Conservation (phyloP, 2,888 invertebrate genomes). For the Limnephilus rhombicus region DNA sequence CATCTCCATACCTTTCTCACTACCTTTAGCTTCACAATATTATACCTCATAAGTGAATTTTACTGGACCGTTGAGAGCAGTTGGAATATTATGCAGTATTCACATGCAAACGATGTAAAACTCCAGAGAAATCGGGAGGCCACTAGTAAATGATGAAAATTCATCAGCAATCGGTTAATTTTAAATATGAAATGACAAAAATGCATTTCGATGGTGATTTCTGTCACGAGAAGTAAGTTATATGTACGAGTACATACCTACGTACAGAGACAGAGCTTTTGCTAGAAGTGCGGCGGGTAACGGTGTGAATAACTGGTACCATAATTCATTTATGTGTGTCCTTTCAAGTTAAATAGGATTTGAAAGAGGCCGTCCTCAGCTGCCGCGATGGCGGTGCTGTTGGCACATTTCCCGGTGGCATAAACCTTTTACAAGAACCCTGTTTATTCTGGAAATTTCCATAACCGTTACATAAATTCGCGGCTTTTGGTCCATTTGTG, state of each 20-base stretch:
- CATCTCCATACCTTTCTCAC: too few species aligned
- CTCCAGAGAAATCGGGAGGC: too few species aligned
- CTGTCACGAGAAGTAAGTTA: neutral
- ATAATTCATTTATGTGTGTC: conserved; percentile 42
- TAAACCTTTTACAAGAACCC: conserved; percentile 62
- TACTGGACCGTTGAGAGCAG: too few species aligned
- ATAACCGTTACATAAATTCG: conserved; percentile 66
- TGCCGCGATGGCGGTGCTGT: conserved; percentile 49
- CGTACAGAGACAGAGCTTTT: neutral
- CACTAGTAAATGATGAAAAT: too few species aligned
- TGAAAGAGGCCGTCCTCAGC: conserved; percentile 45
- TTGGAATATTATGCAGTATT: too few species aligned
- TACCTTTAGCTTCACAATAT: too few species aligned
- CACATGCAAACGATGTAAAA: too few species aligned
- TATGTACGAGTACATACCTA: neutral
- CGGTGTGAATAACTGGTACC: conserved; percentile 14
- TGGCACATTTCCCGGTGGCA: conserved; percentile 62
- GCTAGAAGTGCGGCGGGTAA: conserved; percentile 10
- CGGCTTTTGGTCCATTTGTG: conserved; percentile 66
- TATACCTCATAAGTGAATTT: too few species aligned
- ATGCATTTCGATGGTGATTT: neutral
- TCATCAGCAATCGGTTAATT: neutral
- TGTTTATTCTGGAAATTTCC: conserved; percentile 65
- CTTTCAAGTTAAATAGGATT: conserved; percentile 53
- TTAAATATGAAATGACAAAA: neutral